phyloP scores from a whole-genome alignment of 2,888 invertebrate genomes.

The Dasysyrphus albostriatus region DNA sequence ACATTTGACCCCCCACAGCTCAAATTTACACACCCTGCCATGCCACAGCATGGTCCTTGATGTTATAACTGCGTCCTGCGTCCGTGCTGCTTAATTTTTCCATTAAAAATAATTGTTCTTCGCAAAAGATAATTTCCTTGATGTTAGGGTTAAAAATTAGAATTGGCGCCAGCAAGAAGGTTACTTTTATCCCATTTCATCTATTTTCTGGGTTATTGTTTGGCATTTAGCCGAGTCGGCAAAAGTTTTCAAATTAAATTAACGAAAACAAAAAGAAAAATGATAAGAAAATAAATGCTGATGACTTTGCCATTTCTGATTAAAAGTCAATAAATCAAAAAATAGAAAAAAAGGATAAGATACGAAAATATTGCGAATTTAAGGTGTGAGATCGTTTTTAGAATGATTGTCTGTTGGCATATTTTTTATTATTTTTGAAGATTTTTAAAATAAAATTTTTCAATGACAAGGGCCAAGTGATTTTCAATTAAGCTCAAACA shows the following conservation, averaged over 20 bases:
- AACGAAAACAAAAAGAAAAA: slow-evolving; percentile 48
- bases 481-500: slow-evolving; percentile 35
- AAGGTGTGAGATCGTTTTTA: background rate
- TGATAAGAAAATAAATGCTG: slow-evolving; percentile 65
- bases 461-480: background rate
- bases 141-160: slow-evolving; percentile 74
- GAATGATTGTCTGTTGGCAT: background rate
- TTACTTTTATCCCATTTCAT: slow-evolving; percentile 72
- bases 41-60: background rate
- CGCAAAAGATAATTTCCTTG: slow-evolving; percentile 75
- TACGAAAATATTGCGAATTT: slow-evolving; percentile 27
- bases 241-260: slow-evolving; percentile 75
- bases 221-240: slow-evolving; percentile 70
- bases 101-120: slow-evolving; percentile 76
- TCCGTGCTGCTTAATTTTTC: slow-evolving; percentile 67
- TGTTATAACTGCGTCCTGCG: background rate
- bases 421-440: background rate
- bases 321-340: slow-evolving; percentile 75
- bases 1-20: slow-evolving; percentile 63
- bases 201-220: slow-evolving; percentile 59
- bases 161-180: slow-evolving; percentile 70
- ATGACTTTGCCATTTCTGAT: slow-evolving; percentile 74
- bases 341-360: slow-evolving; percentile 59
- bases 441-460: background rate
- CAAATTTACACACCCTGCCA: background rate